Evolutionary conservation across 2,888 invertebrate genomes (phyloP).

Genomic region (Caenorhabditis macrosperma): DNA sequence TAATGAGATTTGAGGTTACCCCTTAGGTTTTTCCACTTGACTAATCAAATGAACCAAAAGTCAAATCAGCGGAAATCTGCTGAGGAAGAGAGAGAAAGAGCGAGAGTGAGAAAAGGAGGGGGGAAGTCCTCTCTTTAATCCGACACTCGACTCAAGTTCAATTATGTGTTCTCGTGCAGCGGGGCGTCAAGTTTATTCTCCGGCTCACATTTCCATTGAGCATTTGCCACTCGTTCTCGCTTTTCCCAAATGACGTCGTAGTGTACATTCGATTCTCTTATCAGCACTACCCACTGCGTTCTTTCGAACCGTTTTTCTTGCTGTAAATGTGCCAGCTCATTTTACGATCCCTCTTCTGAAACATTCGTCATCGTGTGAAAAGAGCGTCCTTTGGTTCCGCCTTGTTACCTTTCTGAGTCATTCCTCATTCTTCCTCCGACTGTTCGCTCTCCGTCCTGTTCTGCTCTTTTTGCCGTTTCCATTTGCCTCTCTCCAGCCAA

Average conservation of each 20-base stretch:
- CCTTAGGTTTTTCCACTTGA: constrained; percentile 1
- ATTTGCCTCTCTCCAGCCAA: neutral
- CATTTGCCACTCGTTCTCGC: constrained; percentile 1
- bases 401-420: neutral
- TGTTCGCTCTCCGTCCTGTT: neutral
- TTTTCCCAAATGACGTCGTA: constrained; percentile 20
- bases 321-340: neutral
- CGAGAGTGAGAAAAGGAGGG: too few species aligned
- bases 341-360: neutral
- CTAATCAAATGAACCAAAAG: neutral
- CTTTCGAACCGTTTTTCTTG: neutral
- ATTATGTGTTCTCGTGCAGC: constrained; percentile 18
- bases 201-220: constrained; percentile 25
- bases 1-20: neutral
- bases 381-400: neutral
- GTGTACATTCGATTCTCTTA: neutral
- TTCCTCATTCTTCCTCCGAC: neutral
- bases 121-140: constrained; percentile 16
- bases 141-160: constrained; percentile 42
- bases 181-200: constrained; percentile 41
- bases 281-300: too few species aligned
- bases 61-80: constrained; percentile 3
- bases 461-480: neutral
- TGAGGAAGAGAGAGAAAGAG: neutral
- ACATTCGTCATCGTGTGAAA: too few species aligned